Evolutionary conservation across 2,113 vertebrate species (phyloP).

Genomic region (Irena cyanogastra): DNA sequence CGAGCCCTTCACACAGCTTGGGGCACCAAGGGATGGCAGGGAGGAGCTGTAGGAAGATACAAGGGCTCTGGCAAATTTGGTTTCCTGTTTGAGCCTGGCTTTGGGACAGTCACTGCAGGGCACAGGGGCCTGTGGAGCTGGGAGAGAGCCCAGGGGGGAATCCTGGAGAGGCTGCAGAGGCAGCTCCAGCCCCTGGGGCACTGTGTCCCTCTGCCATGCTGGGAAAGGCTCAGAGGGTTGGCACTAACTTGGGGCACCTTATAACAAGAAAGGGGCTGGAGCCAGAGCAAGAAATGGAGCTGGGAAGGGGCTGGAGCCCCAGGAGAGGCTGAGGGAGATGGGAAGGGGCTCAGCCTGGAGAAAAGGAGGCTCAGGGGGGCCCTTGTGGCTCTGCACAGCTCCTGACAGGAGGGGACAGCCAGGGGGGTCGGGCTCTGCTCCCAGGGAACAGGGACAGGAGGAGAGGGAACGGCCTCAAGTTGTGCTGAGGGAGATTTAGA

Average conservation of each 20-base stretch:
- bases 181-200: background rate
- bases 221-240: background rate
- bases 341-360: background rate
- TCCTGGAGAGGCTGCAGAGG: background rate
- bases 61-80: rapidly evolving
- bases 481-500: background rate
- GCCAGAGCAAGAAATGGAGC: rapidly evolving
- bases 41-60: background rate
- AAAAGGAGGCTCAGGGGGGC: background rate
- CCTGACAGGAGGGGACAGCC: background rate
- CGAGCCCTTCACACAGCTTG: background rate
- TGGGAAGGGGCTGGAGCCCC: background rate
- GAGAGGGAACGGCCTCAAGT: background rate
- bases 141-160: background rate
- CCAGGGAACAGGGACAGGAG: background rate
- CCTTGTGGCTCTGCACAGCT: background rate
- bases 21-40: background rate
- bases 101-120: background rate
- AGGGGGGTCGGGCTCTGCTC: background rate
- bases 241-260: background rate
- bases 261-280: background rate
- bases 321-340: background rate
- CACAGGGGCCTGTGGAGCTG: background rate
- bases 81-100: rapidly evolving
- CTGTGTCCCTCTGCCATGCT: background rate